phyloP scores from a whole-genome alignment of 2,797 vertebrate genomes.

The Malurus leucopterus region DNA sequence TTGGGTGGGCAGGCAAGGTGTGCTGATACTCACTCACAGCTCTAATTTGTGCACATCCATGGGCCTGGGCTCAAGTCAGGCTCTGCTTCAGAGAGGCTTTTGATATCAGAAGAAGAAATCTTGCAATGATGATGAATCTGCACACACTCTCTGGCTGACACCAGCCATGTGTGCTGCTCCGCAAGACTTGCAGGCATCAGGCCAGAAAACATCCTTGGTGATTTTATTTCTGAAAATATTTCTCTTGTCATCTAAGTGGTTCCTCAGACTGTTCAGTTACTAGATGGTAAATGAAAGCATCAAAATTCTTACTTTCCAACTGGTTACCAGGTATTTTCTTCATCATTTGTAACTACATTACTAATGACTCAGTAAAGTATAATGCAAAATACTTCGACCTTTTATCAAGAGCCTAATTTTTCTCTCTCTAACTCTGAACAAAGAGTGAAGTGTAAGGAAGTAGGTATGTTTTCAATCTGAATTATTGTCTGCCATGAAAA shows the following conservation, averaged over 20 bases:
- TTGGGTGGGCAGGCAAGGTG: not conserved
- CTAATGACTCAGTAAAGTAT: not conserved
- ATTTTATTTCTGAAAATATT: not conserved
- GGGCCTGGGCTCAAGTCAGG: not conserved
- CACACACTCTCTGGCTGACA: accelerated
- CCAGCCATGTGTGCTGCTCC: accelerated
- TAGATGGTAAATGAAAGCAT: not conserved
- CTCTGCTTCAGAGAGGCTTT: not conserved
- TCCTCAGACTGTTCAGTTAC: not conserved
- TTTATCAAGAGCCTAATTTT: not conserved
- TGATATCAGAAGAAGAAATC: not conserved
- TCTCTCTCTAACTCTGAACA: not conserved
- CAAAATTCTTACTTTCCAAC: slow-evolving; percentile 3
- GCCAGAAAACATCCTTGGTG: not conserved
- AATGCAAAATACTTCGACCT: not conserved
- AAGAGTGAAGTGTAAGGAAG: not conserved
- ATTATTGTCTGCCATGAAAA: not conserved
- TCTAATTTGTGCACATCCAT: not conserved
- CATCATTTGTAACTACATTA: not conserved
- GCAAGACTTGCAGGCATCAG: not conserved
- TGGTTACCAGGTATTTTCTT: not conserved
- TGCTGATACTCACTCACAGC: not conserved
- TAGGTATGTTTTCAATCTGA: not conserved
- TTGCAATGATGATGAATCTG: not conserved
- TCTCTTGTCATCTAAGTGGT: not conserved